phyloP scores from a whole-genome alignment of 2,113 vertebrate genomes.

The Tursiops truncatus region DNA sequence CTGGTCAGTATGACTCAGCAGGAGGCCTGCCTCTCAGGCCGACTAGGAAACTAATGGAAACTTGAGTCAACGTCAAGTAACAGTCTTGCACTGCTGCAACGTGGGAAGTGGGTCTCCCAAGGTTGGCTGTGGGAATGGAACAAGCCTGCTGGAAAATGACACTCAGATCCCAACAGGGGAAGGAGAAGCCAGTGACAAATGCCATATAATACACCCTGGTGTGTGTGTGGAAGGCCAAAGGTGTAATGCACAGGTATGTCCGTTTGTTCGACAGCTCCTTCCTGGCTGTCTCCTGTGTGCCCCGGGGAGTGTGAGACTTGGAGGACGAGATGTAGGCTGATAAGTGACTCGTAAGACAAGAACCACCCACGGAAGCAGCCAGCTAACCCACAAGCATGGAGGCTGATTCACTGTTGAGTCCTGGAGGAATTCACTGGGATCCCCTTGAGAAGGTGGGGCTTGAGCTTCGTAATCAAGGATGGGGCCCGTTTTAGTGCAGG shows the following conservation, averaged over 20 bases:
- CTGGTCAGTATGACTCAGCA: slow-evolving; percentile 67
- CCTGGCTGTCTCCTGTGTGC: neutral
- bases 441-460: neutral
- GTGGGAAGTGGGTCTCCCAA: slow-evolving; percentile 44
- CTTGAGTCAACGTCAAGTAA: neutral
- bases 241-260: neutral
- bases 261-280: neutral
- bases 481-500: neutral
- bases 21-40: slow-evolving; percentile 51
- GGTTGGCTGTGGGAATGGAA: slow-evolving; percentile 31
- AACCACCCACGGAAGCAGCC: neutral
- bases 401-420: neutral
- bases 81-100: neutral
- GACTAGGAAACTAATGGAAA: slow-evolving; percentile 20
- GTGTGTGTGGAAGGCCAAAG: neutral
- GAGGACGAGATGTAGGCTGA: neutral
- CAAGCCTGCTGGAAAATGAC: slow-evolving; percentile 37
- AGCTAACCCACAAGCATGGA: neutral
- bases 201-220: neutral
- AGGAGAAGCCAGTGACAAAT: neutral
- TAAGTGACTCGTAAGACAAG: neutral
- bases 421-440: neutral
- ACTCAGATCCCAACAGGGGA: neutral
- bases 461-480: neutral
- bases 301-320: neutral